A percentile compares a stretch with the other conserved stretches of the same genome.
phyloP scores from a whole-genome alignment of 2,113 vertebrate genomes.

The Xyrauchen texanus region DNA sequence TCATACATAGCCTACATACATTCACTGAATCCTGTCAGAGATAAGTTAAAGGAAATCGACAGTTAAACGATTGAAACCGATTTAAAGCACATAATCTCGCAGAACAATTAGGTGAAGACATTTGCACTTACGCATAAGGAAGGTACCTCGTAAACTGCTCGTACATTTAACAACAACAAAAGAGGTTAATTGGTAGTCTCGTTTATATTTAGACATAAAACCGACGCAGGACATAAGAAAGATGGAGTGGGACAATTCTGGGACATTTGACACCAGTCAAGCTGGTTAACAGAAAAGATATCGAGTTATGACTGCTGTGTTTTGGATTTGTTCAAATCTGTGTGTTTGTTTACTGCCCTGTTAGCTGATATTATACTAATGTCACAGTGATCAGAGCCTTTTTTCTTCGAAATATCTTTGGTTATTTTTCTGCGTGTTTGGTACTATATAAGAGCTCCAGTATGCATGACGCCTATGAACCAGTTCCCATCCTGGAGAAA shows the following conservation, averaged over 20 bases:
- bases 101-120: conserved; percentile 3
- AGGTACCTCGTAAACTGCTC: background rate
- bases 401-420: background rate
- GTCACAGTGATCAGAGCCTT: background rate
- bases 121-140: background rate
- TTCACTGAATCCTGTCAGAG: background rate
- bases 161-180: background rate
- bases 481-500: conserved; percentile 92
- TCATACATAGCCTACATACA: no score
- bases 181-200: background rate
- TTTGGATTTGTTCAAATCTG: background rate
- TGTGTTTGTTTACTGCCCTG: background rate
- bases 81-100: background rate
- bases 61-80: background rate
- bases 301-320: background rate
- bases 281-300: background rate
- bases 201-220: background rate
- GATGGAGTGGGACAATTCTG: conserved; percentile 10
- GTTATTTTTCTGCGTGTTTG: background rate
- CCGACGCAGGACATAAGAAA: background rate
- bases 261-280: background rate
- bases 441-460: conserved; percentile 43
- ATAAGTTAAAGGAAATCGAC: background rate
- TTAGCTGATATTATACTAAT: background rate
- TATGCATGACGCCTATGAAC: conserved; percentile 96